Percentiles rank a stretch among this genome's conserved stretches.
Evolutionary conservation across 1,140 invertebrate genomes (phyloP).

Genomic region (Musca vetustissima): DNA sequence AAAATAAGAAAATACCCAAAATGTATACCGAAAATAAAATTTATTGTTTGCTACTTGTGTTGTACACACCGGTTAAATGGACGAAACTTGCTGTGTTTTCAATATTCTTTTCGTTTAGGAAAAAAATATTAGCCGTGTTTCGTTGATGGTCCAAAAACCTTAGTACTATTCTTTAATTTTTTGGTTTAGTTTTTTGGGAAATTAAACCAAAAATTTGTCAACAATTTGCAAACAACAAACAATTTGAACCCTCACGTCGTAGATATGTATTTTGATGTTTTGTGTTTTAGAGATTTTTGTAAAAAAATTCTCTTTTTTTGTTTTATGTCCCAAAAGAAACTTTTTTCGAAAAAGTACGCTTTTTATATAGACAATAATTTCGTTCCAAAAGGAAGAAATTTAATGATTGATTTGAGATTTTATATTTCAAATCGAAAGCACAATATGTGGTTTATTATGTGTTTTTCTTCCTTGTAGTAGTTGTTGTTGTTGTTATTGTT

Average conservation of each 20-base stretch:
- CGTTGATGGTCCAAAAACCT: slow-evolving; percentile 37
- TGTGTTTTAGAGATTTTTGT: too few relatives aligned
- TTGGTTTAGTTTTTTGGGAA: slow-evolving; percentile 17
- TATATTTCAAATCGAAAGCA: slow-evolving; percentile 35
- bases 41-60: slow-evolving; percentile 54
- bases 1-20: slow-evolving; percentile 28
- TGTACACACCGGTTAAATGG: slow-evolving; percentile 48
- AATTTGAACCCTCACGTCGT: slow-evolving; percentile 35
- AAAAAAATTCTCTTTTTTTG: too few relatives aligned
- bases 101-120: slow-evolving; percentile 21
- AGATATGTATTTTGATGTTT: too few relatives aligned
- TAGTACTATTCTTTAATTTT: slow-evolving; percentile 51
- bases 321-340: not conserved
- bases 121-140: not conserved
- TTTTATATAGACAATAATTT: slow-evolving; percentile 2
- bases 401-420: too few relatives aligned
- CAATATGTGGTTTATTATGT: slow-evolving; percentile 49
- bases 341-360: slow-evolving; percentile 27
- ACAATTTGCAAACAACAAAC: slow-evolving; percentile 55
- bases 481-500: slow-evolving; percentile 32
- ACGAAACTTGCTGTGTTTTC: slow-evolving; percentile 19
- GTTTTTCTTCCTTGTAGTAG: slow-evolving; percentile 36
- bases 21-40: slow-evolving; percentile 52
- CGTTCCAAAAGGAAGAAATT: too few relatives aligned
- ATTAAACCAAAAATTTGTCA: slow-evolving; percentile 22